phyloP scores from a whole-genome alignment of 2,888 invertebrate genomes.

The Autographa gamma region DNA sequence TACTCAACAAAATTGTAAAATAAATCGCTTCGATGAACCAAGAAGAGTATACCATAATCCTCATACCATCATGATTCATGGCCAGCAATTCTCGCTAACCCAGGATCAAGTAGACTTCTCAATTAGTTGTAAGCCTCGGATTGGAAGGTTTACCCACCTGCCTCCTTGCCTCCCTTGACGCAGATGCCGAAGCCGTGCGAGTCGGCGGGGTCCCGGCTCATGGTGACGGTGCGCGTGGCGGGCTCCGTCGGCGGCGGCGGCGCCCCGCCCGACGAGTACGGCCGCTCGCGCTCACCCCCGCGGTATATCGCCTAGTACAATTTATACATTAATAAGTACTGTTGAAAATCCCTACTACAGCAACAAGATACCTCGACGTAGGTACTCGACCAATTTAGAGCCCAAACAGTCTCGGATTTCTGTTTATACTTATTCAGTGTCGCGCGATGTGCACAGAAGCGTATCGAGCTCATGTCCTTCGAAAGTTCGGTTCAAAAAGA shows the following conservation, averaged over 20 bases:
- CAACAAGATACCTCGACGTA: too few species aligned
- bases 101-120: neutral
- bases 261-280: constrained; percentile 88
- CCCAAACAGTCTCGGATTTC: neutral
- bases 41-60: neutral
- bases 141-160: constrained; percentile 88
- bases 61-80: too few species aligned
- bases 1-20: neutral
- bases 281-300: constrained; percentile 87
- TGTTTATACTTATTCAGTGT: too few species aligned
- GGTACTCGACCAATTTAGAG: neutral
- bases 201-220: constrained; percentile 94
- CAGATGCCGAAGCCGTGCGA: constrained; percentile 96
- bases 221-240: constrained; percentile 94
- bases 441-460: neutral
- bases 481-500: too few species aligned
- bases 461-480: neutral
- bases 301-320: constrained; percentile 87
- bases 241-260: constrained; percentile 92
- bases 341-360: too few species aligned
- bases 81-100: neutral
- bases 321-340: neutral
- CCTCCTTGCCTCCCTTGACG: constrained; percentile 97
- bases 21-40: neutral
- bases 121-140: neutral